Evolutionary conservation across 2,113 vertebrate species (phyloP).

Genomic region (Cyanistes caeruleus): DNA sequence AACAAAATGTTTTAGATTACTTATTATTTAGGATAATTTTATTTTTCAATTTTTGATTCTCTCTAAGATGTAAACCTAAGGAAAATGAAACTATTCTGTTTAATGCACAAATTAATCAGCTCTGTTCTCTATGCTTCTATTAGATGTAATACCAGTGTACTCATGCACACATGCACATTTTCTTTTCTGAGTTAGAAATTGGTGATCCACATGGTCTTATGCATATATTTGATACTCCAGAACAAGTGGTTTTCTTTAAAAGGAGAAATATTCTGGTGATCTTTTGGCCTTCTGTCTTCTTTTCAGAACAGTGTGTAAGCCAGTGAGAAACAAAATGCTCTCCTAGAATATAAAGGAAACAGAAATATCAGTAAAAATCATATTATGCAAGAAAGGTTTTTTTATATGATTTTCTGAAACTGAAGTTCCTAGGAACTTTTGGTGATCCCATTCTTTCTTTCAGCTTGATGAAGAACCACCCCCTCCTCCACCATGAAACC

Average conservation of each 20-base stretch:
- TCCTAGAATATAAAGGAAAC: conserved; percentile 42
- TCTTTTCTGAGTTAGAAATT: not conserved
- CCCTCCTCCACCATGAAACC: not conserved
- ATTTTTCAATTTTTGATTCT: not conserved
- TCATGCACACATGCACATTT: not conserved
- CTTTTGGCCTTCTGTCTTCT: not conserved
- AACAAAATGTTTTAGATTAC: not conserved
- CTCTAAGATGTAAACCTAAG: not conserved
- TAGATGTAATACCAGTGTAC: not conserved
- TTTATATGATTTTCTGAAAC: not conserved
- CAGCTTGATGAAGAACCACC: not conserved
- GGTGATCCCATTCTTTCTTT: not conserved
- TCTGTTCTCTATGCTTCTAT: not conserved
- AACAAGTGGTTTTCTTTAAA: not conserved
- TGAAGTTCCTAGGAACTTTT: not conserved
- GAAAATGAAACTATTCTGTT: not conserved
- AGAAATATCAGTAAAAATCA: not conserved
- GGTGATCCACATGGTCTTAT: not conserved
- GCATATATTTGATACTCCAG: not conserved
- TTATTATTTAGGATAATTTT: not conserved
- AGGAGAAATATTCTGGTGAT: not conserved
- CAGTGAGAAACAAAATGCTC: not conserved
- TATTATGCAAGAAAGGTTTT: fast-evolving
- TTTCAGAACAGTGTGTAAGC: not conserved
- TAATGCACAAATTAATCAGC: not conserved